Evolutionary conservation across 1,140 invertebrate genomes (phyloP), one percentile per base, ranked within the genome.

Genomic region (Drosophila sp.): DNA sequence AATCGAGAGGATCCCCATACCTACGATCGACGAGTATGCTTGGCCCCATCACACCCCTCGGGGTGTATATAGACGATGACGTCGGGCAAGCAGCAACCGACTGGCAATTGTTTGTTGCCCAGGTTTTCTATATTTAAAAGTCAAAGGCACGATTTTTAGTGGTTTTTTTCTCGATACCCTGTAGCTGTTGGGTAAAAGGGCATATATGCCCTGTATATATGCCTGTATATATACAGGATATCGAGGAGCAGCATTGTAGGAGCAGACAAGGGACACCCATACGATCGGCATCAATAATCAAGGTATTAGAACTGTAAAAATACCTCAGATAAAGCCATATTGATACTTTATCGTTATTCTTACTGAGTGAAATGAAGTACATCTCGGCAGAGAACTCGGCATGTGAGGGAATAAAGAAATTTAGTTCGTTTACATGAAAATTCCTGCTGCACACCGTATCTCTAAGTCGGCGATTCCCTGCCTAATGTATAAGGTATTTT

Each of bases 41-140:
- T 41, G 4, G n/a, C 44, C 25, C 44, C 23, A 4, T 17, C 35
- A 60, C 57, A 75, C 75, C 67, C 68, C 57, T 76, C 72, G 25
- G 2, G 44, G 72, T 57, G 55, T 30, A 17, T 47, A 72, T 38
- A 35, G 60, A 23, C 25, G 27, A 76, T 80, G 78, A 80, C 78
- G 78, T 80, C 76, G 70, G 54, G 44, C 61, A 50, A 32, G 40
- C 50, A 25, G 35, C 38, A 67, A 70, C 55, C 25, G 69, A 66
- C 55, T 66, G 72, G 60, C 64, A 76, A 69, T 85, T 78, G 79
- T 81, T 76, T 38, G 35, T 85, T 55, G 69, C 66, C 54, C 62
- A 66, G 70, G 67, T 60, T 75, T 73, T 85, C 81, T 86, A 86
- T 75, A 82, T 87, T 79, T 87, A 85, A 87, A 86, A 85, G 79